phyloP scores from a whole-genome alignment of 1,140 invertebrate genomes.

The Tetragnatha versicolor region DNA sequence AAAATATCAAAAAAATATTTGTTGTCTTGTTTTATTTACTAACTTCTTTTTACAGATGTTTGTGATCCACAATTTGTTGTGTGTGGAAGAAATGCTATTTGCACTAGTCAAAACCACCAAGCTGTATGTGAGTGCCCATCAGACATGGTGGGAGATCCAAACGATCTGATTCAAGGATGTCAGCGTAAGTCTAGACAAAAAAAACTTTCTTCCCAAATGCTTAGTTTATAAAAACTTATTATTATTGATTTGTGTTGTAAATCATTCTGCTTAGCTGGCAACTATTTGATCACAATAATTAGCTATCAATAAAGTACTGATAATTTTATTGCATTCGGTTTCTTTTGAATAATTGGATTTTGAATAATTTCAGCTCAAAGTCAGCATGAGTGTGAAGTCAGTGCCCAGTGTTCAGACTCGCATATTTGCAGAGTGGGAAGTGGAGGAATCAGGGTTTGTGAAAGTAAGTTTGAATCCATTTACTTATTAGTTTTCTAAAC shows the following conservation, averaged over 20 bases:
- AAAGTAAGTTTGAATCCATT: conserved; percentile 34
- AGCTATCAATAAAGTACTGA: background rate
- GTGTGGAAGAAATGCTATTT: conserved; percentile 61
- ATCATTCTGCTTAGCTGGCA: background rate
- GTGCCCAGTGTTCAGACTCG: conserved; percentile 74
- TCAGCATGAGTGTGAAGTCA: conserved; percentile 68
- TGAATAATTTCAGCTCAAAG: conserved; percentile 20
- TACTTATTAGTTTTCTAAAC: background rate
- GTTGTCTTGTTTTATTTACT: background rate
- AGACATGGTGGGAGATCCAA: conserved; percentile 60
- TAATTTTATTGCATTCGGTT: background rate
- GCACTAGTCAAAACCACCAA: conserved; percentile 59
- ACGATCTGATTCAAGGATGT: conserved; percentile 58
- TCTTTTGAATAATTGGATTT: background rate
- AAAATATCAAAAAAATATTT: background rate
- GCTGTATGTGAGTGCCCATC: conserved; percentile 61
- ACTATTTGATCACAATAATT: background rate
- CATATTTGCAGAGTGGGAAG: conserved; percentile 64
- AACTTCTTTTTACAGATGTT: conserved; percentile 45
- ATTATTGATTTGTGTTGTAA: background rate
- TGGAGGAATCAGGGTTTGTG: conserved; percentile 36
- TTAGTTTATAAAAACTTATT: background rate
- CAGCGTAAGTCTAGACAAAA: conserved; percentile 49
- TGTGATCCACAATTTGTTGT: conserved; percentile 46
- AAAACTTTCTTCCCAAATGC: background rate